Conservation (phyloP, 1,140 invertebrate genomes). For the Tetranychus urticae region DNA sequence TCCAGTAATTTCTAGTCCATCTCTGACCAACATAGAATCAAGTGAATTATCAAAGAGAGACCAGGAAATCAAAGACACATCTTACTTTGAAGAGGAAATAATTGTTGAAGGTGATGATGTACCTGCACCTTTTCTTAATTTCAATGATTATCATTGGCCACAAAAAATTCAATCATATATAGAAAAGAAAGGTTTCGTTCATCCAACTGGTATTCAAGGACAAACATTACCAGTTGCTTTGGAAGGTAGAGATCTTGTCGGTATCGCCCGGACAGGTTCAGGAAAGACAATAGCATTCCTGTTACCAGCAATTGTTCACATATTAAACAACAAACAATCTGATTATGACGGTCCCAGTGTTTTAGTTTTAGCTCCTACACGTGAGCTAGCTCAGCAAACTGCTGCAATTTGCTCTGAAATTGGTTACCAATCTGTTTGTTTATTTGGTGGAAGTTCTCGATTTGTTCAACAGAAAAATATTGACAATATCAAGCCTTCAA, state of each 20-base stretch:
- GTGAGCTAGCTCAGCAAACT: slow-evolving; percentile 97
- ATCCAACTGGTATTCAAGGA: slow-evolving; percentile 38
- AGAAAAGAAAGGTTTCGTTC: slow-evolving; percentile 30
- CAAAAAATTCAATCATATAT: not conserved
- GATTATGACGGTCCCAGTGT: slow-evolving; percentile 11
- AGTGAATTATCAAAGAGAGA: no score
- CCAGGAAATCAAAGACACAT: no score
- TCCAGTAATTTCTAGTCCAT: no score
- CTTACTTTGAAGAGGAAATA: not conserved
- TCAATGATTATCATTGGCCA: slow-evolving; percentile 3
- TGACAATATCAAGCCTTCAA: slow-evolving; percentile 43
- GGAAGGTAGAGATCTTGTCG: slow-evolving; percentile 67
- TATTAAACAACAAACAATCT: slow-evolving; percentile 17
- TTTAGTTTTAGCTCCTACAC: slow-evolving; percentile 71
- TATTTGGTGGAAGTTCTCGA: slow-evolving; percentile 84
- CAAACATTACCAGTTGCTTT: slow-evolving; percentile 77
- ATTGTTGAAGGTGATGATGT: not conserved
- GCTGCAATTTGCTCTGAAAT: slow-evolving; percentile 96
- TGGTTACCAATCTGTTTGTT: slow-evolving; percentile 76
- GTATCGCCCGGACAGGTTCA: slow-evolving; percentile 77
- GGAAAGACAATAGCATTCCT: slow-evolving; percentile 54
- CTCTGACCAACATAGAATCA: no score
- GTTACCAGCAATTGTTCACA: slow-evolving; percentile 28
- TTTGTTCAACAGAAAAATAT: slow-evolving; percentile 30
- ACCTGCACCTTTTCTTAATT: not conserved